Base-by-base conservation (phyloP, 2,797 vertebrate genomes). In the Enoplosus armatus region DNA sequence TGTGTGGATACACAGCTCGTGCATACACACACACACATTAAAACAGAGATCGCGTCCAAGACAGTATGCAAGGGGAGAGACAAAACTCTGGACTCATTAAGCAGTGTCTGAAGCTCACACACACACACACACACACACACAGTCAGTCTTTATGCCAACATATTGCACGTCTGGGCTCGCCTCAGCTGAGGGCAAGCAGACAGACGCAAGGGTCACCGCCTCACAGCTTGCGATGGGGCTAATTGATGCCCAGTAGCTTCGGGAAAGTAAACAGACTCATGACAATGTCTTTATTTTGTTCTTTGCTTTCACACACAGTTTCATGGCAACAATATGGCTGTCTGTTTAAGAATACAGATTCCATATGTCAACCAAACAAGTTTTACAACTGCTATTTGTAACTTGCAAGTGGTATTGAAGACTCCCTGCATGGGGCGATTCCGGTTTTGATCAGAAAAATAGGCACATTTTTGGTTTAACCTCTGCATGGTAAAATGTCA, bases 191-290 rank as follows among this genome's bases (percentile, higher is more conserved):
- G 80, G 83, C 53, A n/a, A 80, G 68, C 80, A 67, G 79, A 85
- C 88, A 90, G 83, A 89, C 24, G 76, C 66, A 72, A 59, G 80
- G 87, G 90, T 92, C 87, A 83, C 20, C 12, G 26, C 77, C 79
- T 89, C 89, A 87, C 90, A 91, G 92, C 90, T 93, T 89, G 87
- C 39, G 26, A 56, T 10, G 55, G 65, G 58, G 60, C 77, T 88
- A 90, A 90, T 86, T 93, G 87, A 91, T 82, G 85, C 85, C 83
- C 84, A 72, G 70, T 56, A 62, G 83, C 85, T 80, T 80, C 35
- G 20, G 75, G 65, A 61, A 75, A 80, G 79, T 79, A 84, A 86
- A 90, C 75, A 84, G 27, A 61, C 54, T 58, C 33, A 4, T 70
- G 72, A 79, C 84, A 88, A 81, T 75, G 51, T 89, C 85, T 90